phyloP scores from a whole-genome alignment of 2,113 vertebrate species.

The Trogon melanurus region DNA sequence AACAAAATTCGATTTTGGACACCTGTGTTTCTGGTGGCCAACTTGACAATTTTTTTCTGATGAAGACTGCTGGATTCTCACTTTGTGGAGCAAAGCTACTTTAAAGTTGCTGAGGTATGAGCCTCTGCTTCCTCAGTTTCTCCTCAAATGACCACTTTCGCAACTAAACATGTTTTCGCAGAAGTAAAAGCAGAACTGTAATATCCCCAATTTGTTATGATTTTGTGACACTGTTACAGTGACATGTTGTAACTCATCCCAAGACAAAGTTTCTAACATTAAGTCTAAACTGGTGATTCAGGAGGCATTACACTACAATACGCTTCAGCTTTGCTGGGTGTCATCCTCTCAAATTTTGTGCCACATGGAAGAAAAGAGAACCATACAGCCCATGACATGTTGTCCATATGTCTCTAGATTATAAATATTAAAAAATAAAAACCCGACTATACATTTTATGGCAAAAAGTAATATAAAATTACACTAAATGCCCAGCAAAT shows the following conservation, averaged over 20 bases:
- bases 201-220: neutral
- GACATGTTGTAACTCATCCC: neutral
- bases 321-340: neutral
- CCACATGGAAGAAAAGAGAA: neutral
- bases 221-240: neutral
- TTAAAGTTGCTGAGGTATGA: neutral
- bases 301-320: neutral
- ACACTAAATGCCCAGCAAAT: neutral
- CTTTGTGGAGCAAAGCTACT: neutral
- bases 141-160: neutral
- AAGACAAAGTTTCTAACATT: neutral
- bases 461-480: neutral
- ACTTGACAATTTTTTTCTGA: neutral
- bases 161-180: neutral
- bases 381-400: too few relatives aligned
- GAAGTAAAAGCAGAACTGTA: neutral
- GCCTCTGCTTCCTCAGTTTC: neutral
- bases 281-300: neutral
- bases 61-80: neutral
- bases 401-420: neutral
- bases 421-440: neutral
- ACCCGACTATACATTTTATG: neutral
- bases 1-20: neutral
- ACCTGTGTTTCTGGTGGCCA: neutral
- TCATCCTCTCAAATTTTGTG: neutral